These are phyloP conservation scores for Chrysochloris asiatica DNA, from an alignment of 2,113 vertebrate species.

Conservation along the genomic window DNA sequence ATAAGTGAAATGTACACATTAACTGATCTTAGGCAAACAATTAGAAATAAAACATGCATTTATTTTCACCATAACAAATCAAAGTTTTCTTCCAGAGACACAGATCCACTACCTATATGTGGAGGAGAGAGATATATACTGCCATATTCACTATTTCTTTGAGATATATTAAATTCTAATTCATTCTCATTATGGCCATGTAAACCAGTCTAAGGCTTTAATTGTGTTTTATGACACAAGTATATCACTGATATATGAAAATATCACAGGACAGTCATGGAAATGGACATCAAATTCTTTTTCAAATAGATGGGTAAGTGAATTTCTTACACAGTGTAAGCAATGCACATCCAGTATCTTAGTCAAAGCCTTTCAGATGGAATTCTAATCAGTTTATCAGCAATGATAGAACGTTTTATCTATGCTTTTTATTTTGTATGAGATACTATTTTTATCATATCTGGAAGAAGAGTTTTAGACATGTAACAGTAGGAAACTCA, in stretches of 20 bases:
- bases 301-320: constrained; percentile 61
- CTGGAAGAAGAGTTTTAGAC: constrained; percentile 58
- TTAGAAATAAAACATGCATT: constrained; percentile 39
- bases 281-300: constrained; percentile 57
- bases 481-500: neutral
- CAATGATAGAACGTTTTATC: constrained; percentile 32
- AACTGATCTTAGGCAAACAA: constrained; percentile 58
- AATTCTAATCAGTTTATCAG: constrained; percentile 21
- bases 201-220: constrained; percentile 56
- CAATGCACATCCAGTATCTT: constrained; percentile 9
- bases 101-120: neutral
- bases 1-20: constrained; percentile 42
- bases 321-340: constrained; percentile 54
- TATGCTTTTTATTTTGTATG: constrained; percentile 41
- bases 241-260: constrained; percentile 57
- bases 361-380: constrained; percentile 26
- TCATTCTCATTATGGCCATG: constrained; percentile 54
- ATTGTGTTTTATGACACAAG: constrained; percentile 54
- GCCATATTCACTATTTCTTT: constrained; percentile 47
- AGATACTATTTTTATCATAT: constrained; percentile 16
- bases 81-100: constrained; percentile 31
- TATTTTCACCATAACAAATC: constrained; percentile 57
- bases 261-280: constrained; percentile 42
- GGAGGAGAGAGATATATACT: neutral
- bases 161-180: constrained; percentile 67